Evolutionary conservation across 2,888 invertebrate genomes (phyloP).

Genomic region (Andrena marginata): DNA sequence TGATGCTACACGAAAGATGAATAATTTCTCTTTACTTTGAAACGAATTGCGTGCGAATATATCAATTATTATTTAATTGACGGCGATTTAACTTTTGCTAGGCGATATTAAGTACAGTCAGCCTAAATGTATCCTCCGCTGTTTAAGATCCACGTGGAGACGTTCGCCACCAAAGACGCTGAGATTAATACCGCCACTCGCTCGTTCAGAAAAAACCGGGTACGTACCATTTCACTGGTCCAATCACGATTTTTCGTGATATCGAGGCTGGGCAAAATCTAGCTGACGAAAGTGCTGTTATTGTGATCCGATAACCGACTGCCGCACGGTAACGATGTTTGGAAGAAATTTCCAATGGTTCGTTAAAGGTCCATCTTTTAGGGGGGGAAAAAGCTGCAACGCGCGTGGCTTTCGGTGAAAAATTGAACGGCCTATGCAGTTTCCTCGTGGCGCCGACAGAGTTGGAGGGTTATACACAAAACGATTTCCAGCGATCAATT

Average conservation of each 20-base stretch:
- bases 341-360: not conserved
- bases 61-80: too few species aligned
- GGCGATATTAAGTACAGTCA: too few species aligned
- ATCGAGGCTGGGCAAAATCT: not conserved
- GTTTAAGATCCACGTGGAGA: too few species aligned
- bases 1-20: too few species aligned
- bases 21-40: too few species aligned
- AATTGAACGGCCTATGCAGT: not conserved
- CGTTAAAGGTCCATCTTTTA: slow-evolving; percentile 8
- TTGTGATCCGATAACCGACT: not conserved
- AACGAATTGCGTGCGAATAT: too few species aligned
- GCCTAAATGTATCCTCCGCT: too few species aligned
- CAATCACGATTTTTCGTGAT: not conserved
- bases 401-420: not conserved
- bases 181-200: not conserved
- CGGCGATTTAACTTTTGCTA: too few species aligned
- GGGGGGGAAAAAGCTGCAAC: not conserved
- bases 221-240: not conserved
- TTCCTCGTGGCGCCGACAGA: not conserved
- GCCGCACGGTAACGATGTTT: not conserved
- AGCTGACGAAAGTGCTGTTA: not conserved
- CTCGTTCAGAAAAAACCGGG: not conserved
- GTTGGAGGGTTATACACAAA: not conserved
- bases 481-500: slow-evolving; percentile 36
- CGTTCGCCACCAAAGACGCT: too few species aligned